A percentile compares a stretch with the other conserved stretches of the same genome.
Evolutionary conservation across 2,888 invertebrate genomes (phyloP).

Genomic region (Drosophila pegasa): DNA sequence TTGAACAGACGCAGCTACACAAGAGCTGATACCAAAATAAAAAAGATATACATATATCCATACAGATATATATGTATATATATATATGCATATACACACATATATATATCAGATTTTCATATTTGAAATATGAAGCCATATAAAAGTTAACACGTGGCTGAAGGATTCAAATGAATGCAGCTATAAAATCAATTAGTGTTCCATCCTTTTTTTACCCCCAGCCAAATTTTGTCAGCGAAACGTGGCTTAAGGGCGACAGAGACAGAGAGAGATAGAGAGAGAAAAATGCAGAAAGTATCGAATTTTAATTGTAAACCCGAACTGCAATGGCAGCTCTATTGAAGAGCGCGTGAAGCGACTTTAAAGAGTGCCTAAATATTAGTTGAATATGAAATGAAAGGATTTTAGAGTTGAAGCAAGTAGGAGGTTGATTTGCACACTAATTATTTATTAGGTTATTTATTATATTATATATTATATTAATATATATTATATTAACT

Average conservation of each 20-base stretch:
- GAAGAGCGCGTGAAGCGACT: neutral
- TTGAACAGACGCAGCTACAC: neutral
- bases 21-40: constrained; percentile 11
- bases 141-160: constrained; percentile 17
- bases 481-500: no score
- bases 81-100: neutral
- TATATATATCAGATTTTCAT: neutral
- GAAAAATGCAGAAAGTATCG: neutral
- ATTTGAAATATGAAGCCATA: constrained; percentile 5
- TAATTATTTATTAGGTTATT: no score
- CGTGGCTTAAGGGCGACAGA: constrained; percentile 8
- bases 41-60: neutral
- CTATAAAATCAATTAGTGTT: constrained; percentile 39
- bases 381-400: no score
- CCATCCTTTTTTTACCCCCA: neutral
- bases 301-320: neutral
- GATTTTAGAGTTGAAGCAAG: no score
- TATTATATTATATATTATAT: no score
- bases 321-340: neutral
- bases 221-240: constrained; percentile 4
- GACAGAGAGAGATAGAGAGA: neutral
- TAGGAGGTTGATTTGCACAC: no score
- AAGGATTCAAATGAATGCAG: constrained; percentile 24
- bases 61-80: neutral
- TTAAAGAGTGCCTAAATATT: no score